phyloP scores from a whole-genome alignment of 2,797 vertebrate species.

The Geotrypetes seraphini region DNA sequence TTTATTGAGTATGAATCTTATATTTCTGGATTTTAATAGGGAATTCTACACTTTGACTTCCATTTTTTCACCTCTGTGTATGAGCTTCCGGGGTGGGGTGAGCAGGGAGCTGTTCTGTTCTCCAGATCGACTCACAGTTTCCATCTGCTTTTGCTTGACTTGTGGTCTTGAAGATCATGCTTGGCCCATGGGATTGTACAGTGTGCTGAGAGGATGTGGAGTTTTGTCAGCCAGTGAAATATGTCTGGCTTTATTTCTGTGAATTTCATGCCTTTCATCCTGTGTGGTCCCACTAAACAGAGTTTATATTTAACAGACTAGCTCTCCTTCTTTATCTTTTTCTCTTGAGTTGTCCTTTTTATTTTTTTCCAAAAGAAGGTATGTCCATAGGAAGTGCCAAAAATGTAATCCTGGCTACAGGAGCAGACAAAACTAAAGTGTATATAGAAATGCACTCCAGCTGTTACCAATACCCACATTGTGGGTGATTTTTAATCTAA shows the following conservation, averaged over 20 bases:
- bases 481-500: slow-evolving; percentile 6
- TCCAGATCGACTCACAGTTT: slow-evolving; percentile 43
- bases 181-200: slow-evolving; percentile 48
- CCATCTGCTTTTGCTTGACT: slow-evolving; percentile 68
- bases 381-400: slow-evolving; percentile 28
- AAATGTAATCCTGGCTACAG: slow-evolving; percentile 8
- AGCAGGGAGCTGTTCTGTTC: slow-evolving; percentile 27
- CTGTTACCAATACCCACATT: slow-evolving; percentile 8
- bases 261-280: slow-evolving; percentile 41
- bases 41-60: slow-evolving; percentile 16
- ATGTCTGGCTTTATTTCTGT: slow-evolving; percentile 45
- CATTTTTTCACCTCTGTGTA: slow-evolving; percentile 21
- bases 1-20: neutral
- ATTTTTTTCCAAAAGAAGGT: slow-evolving; percentile 22
- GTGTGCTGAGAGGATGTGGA: slow-evolving; percentile 62
- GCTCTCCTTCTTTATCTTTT: slow-evolving; percentile 35
- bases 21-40: slow-evolving; percentile 3
- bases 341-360: slow-evolving; percentile 23
- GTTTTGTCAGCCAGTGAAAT: slow-evolving; percentile 67
- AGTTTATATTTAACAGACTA: slow-evolving; percentile 32
- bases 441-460: slow-evolving; percentile 17
- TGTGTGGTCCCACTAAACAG: slow-evolving; percentile 54
- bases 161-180: slow-evolving; percentile 60
- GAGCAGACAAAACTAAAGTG: slow-evolving; percentile 3
- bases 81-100: slow-evolving; percentile 37